Evolutionary conservation across 2,888 invertebrate species (phyloP).

Genomic region (Drosophila kambysellisi): DNA sequence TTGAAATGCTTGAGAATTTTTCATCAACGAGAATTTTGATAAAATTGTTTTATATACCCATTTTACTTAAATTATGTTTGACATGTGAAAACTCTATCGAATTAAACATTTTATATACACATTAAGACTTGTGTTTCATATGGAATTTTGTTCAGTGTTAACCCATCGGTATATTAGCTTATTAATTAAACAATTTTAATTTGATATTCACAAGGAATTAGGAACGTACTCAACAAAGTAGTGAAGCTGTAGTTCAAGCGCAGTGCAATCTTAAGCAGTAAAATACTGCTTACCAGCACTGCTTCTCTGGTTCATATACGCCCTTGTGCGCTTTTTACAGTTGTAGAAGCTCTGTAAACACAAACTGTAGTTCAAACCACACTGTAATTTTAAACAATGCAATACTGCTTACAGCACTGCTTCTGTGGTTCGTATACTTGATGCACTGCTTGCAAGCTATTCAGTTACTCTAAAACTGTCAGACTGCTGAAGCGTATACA

Average conservation of each 20-base stretch:
- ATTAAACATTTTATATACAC: conserved; percentile 51
- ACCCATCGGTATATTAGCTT: neutral
- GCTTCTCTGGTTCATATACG: no score
- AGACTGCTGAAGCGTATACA: neutral
- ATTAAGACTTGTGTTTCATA: neutral
- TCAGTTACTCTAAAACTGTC: neutral
- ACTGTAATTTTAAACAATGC: neutral
- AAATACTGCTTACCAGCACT: neutral
- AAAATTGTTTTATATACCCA: conserved; percentile 30
- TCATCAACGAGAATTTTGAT: conserved; percentile 35
- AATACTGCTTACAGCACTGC: neutral
- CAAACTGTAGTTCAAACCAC: neutral
- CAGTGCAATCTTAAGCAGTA: neutral
- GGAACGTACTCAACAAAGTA: neutral
- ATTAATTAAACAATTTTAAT: neutral
- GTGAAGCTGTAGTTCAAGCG: neutral
- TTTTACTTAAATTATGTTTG: conserved; percentile 15
- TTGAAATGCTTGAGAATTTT: conserved; percentile 31
- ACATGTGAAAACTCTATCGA: conserved; percentile 37
- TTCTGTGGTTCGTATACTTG: neutral
- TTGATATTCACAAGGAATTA: neutral
- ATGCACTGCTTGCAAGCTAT: neutral
- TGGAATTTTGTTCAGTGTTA: neutral
- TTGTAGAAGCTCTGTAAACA: neutral
- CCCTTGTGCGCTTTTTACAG: neutral